Conservation (phyloP, 1,140 invertebrate species). For the Akabosia matsudoensis region DNA sequence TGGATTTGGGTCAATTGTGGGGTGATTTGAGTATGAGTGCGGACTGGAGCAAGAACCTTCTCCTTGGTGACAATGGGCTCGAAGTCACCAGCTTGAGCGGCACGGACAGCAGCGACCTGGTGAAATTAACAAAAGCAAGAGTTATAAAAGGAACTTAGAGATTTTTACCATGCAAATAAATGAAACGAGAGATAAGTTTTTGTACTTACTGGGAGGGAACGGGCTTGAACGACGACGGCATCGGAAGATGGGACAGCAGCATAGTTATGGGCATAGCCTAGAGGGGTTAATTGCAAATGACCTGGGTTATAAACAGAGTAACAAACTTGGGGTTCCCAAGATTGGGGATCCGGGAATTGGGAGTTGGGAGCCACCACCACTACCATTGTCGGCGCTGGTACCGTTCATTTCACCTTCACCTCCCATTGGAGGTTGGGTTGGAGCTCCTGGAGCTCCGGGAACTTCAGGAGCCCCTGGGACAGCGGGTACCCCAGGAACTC, state of each 20-base stretch:
- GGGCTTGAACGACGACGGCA: conserved; percentile 7
- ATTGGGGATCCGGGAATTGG: neutral
- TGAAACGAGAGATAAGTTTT: neutral
- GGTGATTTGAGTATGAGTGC: conserved; percentile 47
- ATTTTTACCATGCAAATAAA: neutral
- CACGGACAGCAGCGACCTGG: conserved; percentile 29
- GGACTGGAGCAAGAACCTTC: conserved; percentile 47
- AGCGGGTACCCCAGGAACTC: conserved; percentile 22
- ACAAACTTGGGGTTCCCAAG: neutral
- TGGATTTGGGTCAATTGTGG: conserved; percentile 48
- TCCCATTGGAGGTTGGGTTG: neutral
- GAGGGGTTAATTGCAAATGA: conserved; percentile 5
- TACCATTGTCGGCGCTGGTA: neutral
- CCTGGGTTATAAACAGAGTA: neutral
- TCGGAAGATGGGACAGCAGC: conserved; percentile 10
- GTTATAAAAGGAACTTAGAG: neutral
- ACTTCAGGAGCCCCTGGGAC: conserved; percentile 27
- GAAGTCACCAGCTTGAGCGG: conserved; percentile 44
- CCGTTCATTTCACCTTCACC: too few species aligned
- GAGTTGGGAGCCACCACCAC: neutral
- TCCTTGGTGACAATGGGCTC: conserved; percentile 44
- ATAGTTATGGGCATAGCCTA: neutral
- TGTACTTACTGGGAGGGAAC: neutral
- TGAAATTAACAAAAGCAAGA: neutral
- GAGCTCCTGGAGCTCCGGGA: neutral